Evolutionary conservation across 1,140 invertebrate species (phyloP), one percentile per base, ranked within the genome.

Genomic region (Varroa destructor): DNA sequence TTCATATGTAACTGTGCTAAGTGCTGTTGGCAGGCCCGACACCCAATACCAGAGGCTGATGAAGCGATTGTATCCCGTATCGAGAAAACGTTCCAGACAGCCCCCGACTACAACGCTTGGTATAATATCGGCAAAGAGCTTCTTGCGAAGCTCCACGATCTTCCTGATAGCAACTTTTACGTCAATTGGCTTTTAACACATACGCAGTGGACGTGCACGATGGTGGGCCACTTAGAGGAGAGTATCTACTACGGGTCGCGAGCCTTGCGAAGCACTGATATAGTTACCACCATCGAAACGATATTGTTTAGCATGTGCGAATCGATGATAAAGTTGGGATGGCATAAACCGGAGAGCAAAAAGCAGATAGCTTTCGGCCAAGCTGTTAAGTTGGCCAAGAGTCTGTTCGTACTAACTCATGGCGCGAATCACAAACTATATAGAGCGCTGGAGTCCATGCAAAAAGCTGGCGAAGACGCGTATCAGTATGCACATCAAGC

Each of bases 1-100:
- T 67, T 67, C 61, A 67, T 67, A 12, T 67, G 61, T 40, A 67
- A 46, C 61, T 67, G 61, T 37, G 46, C 12, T 5, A 67, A 37
- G 40, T 67, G 61, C 8, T 40, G 40, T 8, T 67, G 61, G 61
- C 61, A 67, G 46, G 61, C 61, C 3, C 61, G 61, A 10, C 40
- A 67, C 61, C 61, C 61, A 43, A 37, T 43, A 2, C 12, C 61
- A 2, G 61, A 67, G 14, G 61, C 10, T 46, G 61, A 40, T n/a
- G 61, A 12, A 12, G 40, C 61, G 14, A 37, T 67, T 37, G 61
- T 37, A 12, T 51, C 46, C 8, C 40, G 46, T 14, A 67, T 67
- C 36, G 61, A 67, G 36, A n/a, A 25, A 37, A 12, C 10, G 10
- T 67, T 67, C 36, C 40, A 67, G 3, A 46, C 40, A 37, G 40